A percentile compares a stretch with the other conserved stretches of the same genome.
These are phyloP conservation scores for Lagocephalus sceleratus DNA, from an alignment of 2,797 vertebrate species.

Conservation along the genomic window DNA sequence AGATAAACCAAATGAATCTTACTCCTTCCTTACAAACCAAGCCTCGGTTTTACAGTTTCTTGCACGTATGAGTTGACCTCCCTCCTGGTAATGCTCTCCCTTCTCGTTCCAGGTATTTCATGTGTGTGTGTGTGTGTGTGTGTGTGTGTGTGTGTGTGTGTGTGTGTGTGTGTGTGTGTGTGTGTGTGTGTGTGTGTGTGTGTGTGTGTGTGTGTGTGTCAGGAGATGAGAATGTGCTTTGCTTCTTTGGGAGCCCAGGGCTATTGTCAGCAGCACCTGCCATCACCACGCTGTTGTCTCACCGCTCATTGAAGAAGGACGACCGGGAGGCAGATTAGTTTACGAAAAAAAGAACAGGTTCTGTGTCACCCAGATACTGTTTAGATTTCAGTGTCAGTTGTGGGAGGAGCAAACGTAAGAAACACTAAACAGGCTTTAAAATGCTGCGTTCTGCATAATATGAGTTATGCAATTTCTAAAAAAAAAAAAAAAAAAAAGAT, in stretches of 20 bases:
- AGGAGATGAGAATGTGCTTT: slow-evolving; percentile 35
- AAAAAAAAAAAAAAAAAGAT: no score
- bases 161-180: no score
- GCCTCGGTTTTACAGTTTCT: background rate
- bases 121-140: no score
- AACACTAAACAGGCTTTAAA: background rate
- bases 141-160: no score
- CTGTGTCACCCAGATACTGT: background rate
- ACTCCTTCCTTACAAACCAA: background rate
- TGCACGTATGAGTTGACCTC: no score
- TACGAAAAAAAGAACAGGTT: slow-evolving; percentile 22
- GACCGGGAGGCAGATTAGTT: slow-evolving; percentile 25
- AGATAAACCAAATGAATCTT: background rate
- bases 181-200: no score
- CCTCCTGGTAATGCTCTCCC: slow-evolving; percentile 2
- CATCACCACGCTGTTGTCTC: slow-evolving; percentile 38
- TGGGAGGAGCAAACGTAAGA: background rate
- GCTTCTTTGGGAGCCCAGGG: slow-evolving; percentile 51
- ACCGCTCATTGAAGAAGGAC: slow-evolving; percentile 21
- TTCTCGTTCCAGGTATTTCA: slow-evolving; percentile 19
- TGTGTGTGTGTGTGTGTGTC: no score
- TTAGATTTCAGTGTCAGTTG: background rate
- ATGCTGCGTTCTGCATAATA: no score
- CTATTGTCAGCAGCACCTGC: slow-evolving; percentile 52
- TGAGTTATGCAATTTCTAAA: no score